Percentiles rank a stretch among this genome's conserved stretches.
phyloP scores from a whole-genome alignment of 2,113 vertebrate genomes.

The Lamprologus speciosus region DNA sequence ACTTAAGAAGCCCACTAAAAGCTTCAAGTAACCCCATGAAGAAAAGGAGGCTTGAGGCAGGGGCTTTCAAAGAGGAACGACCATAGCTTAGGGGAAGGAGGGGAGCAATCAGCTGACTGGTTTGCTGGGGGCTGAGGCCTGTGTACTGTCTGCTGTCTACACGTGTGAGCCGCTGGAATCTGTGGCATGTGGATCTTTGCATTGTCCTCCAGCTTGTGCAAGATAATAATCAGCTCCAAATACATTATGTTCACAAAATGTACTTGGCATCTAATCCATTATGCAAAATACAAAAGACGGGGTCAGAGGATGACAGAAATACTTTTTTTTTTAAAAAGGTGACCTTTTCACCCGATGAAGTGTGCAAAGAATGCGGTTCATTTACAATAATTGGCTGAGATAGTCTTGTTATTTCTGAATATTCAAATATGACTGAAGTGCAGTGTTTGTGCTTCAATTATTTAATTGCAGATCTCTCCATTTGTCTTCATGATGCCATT shows the following conservation, averaged over 20 bases:
- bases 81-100: slow-evolving; percentile 8
- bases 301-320: neutral
- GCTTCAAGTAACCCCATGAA: slow-evolving; percentile 35
- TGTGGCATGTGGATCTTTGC: slow-evolving; percentile 43
- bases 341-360: neutral
- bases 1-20: slow-evolving; percentile 40
- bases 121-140: neutral
- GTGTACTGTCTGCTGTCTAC: slow-evolving; percentile 34
- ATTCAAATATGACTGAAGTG: neutral
- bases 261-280: neutral
- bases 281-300: slow-evolving; percentile 5
- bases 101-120: slow-evolving; percentile 56
- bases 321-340: fast-evolving
- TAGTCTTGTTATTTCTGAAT: neutral
- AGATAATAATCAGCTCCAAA: slow-evolving; percentile 15
- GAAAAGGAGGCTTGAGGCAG: slow-evolving; percentile 40
- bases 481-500: neutral
- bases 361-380: neutral
- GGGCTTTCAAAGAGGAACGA: slow-evolving; percentile 23
- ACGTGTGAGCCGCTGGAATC: slow-evolving; percentile 54
- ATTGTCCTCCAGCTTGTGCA: slow-evolving; percentile 40
- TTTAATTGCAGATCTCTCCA: neutral
- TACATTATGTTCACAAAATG: slow-evolving; percentile 18
- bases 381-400: neutral
- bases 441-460: neutral